Evolutionary conservation across 2,888 invertebrate species (phyloP).

Genomic region (Pomacea canaliculata): DNA sequence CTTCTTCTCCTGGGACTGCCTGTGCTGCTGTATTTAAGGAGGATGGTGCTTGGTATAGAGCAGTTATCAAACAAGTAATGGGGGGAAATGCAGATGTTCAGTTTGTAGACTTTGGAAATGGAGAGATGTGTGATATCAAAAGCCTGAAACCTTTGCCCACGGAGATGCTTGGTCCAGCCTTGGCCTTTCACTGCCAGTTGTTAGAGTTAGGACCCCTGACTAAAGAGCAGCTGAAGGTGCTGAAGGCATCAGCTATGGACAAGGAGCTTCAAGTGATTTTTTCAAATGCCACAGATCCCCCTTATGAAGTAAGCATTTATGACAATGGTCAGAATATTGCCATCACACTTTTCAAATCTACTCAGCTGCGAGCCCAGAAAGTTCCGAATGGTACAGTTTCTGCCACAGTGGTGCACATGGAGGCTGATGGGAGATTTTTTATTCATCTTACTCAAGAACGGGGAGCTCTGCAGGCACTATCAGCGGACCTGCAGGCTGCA

Average conservation of each 20-base stretch:
- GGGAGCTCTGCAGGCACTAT: slow-evolving; percentile 68
- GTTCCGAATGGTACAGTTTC: slow-evolving; percentile 17
- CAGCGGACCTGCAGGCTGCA: slow-evolving; percentile 70
- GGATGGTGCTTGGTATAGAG: slow-evolving; percentile 60
- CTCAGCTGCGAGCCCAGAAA: neutral
- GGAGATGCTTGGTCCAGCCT: slow-evolving; percentile 52
- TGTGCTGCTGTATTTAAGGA: slow-evolving; percentile 50
- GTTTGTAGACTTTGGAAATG: slow-evolving; percentile 61
- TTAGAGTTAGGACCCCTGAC: slow-evolving; percentile 39
- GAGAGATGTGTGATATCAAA: slow-evolving; percentile 35
- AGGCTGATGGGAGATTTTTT: slow-evolving; percentile 72
- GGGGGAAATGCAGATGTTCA: slow-evolving; percentile 40
- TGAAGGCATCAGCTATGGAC: slow-evolving; percentile 1
- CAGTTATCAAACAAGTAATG: slow-evolving; percentile 39
- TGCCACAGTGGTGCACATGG: slow-evolving; percentile 32
- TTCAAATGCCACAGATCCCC: neutral
- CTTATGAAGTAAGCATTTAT: slow-evolving; percentile 1
- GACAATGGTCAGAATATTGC: slow-evolving; percentile 11
- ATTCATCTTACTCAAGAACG: slow-evolving; percentile 74
- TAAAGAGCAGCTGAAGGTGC: slow-evolving; percentile 23
- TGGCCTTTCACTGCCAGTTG: slow-evolving; percentile 58
- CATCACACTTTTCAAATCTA: slow-evolving; percentile 13
- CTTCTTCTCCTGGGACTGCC: slow-evolving; percentile 25
- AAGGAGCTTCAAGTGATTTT: slow-evolving; percentile 2
- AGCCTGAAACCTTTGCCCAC: slow-evolving; percentile 47